Evolutionary conservation across 1,140 invertebrate genomes (phyloP).

Genomic region (Dendroctonus ponderosae): DNA sequence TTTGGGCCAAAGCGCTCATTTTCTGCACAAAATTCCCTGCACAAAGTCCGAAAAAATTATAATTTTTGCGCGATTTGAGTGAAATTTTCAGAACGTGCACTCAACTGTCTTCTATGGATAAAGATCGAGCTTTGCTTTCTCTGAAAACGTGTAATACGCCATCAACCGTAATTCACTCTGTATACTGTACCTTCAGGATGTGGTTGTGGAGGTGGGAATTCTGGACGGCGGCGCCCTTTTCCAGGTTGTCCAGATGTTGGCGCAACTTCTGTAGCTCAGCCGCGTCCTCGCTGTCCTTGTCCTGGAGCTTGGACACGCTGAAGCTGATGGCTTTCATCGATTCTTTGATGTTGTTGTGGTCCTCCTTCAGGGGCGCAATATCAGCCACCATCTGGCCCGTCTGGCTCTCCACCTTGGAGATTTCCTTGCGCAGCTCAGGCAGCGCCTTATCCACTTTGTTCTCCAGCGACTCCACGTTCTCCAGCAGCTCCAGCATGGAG

Average conservation of each 20-base stretch:
- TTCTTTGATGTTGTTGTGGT: constrained; percentile 69
- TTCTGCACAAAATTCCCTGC: too few species aligned
- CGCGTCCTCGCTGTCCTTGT: constrained; percentile 57
- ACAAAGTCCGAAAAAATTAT: too few species aligned
- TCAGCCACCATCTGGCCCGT: constrained; percentile 66
- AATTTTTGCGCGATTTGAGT: too few species aligned
- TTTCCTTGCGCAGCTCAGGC: constrained; percentile 70
- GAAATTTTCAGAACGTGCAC: too few species aligned
- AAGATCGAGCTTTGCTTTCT: not conserved
- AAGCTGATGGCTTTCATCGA: constrained; percentile 74
- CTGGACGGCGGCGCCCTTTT: constrained; percentile 53
- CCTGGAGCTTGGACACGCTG: constrained; percentile 71
- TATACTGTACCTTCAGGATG: constrained; percentile 54
- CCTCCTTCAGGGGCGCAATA: constrained; percentile 70
- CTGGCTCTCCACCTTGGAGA: constrained; percentile 73
- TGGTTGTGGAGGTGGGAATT: constrained; percentile 57
- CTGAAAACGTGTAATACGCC: too few species aligned
- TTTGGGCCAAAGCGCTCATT: too few species aligned
- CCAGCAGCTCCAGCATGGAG: constrained; percentile 73
- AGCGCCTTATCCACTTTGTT: constrained; percentile 70
- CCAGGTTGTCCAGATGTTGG: constrained; percentile 51
- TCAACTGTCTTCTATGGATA: too few species aligned
- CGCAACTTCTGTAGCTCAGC: constrained; percentile 52
- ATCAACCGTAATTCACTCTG: not conserved
- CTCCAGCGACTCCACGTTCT: constrained; percentile 72